Conservation (phyloP, 2,888 invertebrate species). For the Oligia latruncula region DNA sequence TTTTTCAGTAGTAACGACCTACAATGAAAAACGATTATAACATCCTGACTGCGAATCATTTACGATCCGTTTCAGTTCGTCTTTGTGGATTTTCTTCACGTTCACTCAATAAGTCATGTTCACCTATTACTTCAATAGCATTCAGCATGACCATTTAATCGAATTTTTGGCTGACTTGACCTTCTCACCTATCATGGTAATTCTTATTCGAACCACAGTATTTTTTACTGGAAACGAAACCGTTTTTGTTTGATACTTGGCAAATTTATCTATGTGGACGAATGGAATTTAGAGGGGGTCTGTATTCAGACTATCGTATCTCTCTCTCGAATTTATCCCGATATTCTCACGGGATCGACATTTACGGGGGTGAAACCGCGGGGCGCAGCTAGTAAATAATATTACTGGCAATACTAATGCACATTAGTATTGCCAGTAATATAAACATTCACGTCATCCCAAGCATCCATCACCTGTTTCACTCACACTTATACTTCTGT, state of each 20-base stretch:
- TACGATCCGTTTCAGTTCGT: not conserved
- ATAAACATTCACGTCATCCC: too few species aligned
- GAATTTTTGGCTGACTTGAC: not conserved
- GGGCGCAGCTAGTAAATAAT: too few species aligned
- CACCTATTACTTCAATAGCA: too few species aligned
- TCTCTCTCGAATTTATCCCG: too few species aligned
- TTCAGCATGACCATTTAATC: not conserved
- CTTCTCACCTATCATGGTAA: not conserved
- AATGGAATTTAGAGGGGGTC: constrained; percentile 20
- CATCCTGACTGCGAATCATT: not conserved
- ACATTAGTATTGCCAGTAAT: too few species aligned
- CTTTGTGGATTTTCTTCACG: too few species aligned
- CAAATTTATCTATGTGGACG: constrained; percentile 47
- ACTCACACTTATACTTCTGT: too few species aligned
- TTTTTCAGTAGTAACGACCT: too few species aligned
- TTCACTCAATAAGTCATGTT: not conserved
- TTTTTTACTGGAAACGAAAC: constrained; percentile 30
- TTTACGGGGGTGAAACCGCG: too few species aligned
- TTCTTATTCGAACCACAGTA: constrained; percentile 3
- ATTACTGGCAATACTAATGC: too few species aligned
- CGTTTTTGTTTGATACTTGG: constrained; percentile 41
- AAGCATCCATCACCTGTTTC: too few species aligned
- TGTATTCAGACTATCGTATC: constrained; percentile 23
- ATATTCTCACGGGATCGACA: too few species aligned
- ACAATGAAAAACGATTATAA: not conserved